Conservation (phyloP, 2,888 invertebrate species). For the Ashinkailepas kermadecensis region DNA sequence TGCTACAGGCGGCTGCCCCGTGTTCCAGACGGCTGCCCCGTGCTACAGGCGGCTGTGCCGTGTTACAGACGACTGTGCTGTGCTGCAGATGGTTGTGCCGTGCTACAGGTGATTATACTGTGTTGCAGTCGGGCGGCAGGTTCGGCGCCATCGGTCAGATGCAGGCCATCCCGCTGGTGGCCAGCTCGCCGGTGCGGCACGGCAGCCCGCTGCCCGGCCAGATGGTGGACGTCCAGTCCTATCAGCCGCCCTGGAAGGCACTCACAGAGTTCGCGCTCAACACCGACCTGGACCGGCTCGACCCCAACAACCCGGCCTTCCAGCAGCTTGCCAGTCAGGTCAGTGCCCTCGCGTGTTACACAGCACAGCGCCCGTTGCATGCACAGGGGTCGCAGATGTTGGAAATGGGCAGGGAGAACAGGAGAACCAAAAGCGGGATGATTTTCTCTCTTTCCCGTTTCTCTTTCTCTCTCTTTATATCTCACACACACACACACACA, state of each 20-base stretch:
- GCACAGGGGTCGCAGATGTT: no score
- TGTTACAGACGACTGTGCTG: no score
- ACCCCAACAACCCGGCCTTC: slow-evolving; percentile 81
- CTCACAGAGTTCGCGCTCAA: slow-evolving; percentile 91
- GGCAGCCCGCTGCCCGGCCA: slow-evolving; percentile 64
- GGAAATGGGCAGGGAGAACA: no score
- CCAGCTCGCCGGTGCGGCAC: slow-evolving; percentile 62
- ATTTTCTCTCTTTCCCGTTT: no score
- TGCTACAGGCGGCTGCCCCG: no score
- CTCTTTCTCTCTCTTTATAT: no score
- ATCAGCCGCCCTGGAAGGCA: slow-evolving; percentile 97
- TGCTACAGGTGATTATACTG: not conserved
- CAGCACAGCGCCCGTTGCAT: no score
- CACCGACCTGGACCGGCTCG: slow-evolving; percentile 79
- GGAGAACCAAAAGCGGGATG: no score
- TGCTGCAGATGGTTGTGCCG: not conserved
- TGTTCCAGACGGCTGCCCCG: no score
- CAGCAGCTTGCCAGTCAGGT: slow-evolving; percentile 95
- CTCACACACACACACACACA: no score
- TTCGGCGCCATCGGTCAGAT: slow-evolving; percentile 88
- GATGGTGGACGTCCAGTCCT: slow-evolving; percentile 73
- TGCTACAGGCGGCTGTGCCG: no score
- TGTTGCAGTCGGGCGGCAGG: slow-evolving; percentile 60
- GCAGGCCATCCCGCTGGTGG: slow-evolving; percentile 97
- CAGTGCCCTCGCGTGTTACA: slow-evolving; percentile 35